Evolutionary conservation across 1,140 invertebrate genomes (phyloP), one percentile per base, ranked within the genome.

Genomic region (Heliconius melpomene): DNA sequence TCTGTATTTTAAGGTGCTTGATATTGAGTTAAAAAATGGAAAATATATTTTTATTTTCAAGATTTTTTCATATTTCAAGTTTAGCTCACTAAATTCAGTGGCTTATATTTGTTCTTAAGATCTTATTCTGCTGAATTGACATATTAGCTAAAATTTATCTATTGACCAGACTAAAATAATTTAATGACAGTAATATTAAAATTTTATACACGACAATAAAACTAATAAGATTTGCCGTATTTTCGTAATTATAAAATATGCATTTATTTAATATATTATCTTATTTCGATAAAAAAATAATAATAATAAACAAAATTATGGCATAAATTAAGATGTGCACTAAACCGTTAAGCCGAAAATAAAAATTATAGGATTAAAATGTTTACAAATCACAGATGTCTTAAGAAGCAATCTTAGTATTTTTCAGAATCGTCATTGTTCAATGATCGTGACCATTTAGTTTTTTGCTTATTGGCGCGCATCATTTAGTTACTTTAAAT

Each of bases 391-490:
- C 26, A 13, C 40, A 66, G 23, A 66, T 29, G 23, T 66, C 26
- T 13, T 9, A 66, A n/a, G 13, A 74, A 23, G 38, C 18, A 8
- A 26, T 74, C 23, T 50, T 26, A 29, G 13, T 46, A 74, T 50
- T 74, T 46, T 50, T 74, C 50, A 23, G 40, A 74, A 26, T 26
- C 60, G 36, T 36, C 38, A 2, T 50, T 74, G n/a, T 75, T n/a
- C 29, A 54, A 75, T 57, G 74, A 52, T 57, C 52, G 52, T 54
- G n/a, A 75, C 50, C 38, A 20, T 75, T 66, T 66, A 66, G 1
- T 66, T 74, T 50, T 50, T 74, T 74, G 38, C 13, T 20, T 50
- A 46, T 13, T 29, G 60, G 60, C 26, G 26, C 26, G 60, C 60
- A 66, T 23, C 38, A 26, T 50, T 74, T 74, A 26, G 40, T 74